These are phyloP conservation scores for Hydropsyche tenuis DNA, from an alignment of 1,140 invertebrate genomes.

Conservation along the genomic window DNA sequence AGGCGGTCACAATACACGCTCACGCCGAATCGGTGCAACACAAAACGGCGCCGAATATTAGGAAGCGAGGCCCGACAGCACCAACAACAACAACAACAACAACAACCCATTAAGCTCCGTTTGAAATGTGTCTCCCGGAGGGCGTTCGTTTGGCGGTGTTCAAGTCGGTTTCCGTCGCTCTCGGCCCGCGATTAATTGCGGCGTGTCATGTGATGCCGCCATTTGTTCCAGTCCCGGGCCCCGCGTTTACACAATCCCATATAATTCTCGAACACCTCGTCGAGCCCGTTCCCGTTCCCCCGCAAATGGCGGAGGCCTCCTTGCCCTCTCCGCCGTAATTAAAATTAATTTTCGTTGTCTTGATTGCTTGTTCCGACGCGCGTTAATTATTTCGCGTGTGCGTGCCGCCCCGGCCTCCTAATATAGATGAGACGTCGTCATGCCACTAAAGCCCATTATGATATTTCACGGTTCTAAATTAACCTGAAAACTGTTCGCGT, in stretches of 20 bases:
- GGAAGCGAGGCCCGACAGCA: constrained; percentile 14
- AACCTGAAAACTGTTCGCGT: no score
- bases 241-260: constrained; percentile 20
- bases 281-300: background rate
- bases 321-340: constrained; percentile 8
- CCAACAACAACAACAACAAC: constrained; percentile 29
- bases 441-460: background rate
- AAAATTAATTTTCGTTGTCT: constrained; percentile 35
- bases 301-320: background rate
- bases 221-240: constrained; percentile 26
- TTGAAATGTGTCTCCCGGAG: constrained; percentile 30
- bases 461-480: no score
- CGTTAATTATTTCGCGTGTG: constrained; percentile 22
- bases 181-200: constrained; percentile 35
- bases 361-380: constrained; percentile 29
- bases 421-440: background rate
- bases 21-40: no score
- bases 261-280: constrained; percentile 22
- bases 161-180: constrained; percentile 27
- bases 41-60: background rate
- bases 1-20: no score
- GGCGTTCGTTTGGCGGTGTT: constrained; percentile 10
- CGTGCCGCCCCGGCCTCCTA: background rate
- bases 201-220: constrained; percentile 36
- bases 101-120: constrained; percentile 31